Base-by-base conservation (phyloP, 2,797 vertebrate species). In the Acanthiza pusilla region DNA sequence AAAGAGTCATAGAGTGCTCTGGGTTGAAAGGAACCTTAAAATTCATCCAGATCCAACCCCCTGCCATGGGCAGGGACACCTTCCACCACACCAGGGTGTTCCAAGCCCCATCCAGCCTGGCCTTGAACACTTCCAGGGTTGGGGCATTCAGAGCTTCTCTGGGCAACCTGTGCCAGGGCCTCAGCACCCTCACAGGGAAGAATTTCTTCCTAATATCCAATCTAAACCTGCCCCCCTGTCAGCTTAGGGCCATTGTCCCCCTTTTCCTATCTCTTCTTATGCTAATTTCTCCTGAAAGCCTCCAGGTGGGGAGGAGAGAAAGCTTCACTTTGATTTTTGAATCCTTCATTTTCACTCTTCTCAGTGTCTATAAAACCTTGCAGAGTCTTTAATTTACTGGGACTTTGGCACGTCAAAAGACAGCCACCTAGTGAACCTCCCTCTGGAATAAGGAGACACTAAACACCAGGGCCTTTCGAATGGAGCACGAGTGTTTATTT, bases 141-240 rank as follows among this genome's bases (percentile, higher is more conserved):
- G 40, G 34, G 21, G 5, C 17, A 83, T 7, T 20, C 50, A 57
- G 11, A 38, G 43, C 15, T 66, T 2, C 51, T 53, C 45, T 23
- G 58, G 7, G 4, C 7, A 47, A 0, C 25, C 12, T 40, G 17
- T 58, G 29, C 45, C 60, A 60, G 53, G 0, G 26, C 3, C n/a
- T 72, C 47, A 60, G 0, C 9, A 42, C 22, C 8, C 5, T 72
- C 34, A 48, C 6, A 47, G 58, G 7, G 18, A 48, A 32, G 13
- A 72, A 60, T 84, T 90, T 66, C 26, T 72, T 84, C 19, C 40
- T 20, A 20, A 53, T 60, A 42, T 42, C 16, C 7, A 29, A 60
- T 60, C 4, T 36, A 60, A 66, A 72, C 22, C 26, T 42, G 6
- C 8, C 21, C 22, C 22, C 53, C 26, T 66, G 16, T 36, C 66